Base-by-base conservation (phyloP, 2,888 invertebrate genomes). In the Melinaea menophilus region DNA sequence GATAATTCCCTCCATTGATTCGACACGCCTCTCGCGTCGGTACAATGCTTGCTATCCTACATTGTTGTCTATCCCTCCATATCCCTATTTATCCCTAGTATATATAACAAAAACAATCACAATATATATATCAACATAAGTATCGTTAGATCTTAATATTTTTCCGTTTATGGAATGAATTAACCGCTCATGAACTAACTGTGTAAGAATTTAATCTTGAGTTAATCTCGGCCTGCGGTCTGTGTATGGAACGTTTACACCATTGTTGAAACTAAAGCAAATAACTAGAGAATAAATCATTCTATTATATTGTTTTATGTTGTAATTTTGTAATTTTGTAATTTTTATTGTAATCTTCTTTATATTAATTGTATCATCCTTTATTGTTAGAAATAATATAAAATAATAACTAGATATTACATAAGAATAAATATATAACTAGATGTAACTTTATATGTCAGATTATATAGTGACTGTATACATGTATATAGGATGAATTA, bases 1-100 rank as follows among this genome's bases (percentile, higher is more conserved):
- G 88, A 90, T 90, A 90, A 90, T 89, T 87, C 90, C 88, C 89
- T 90, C 90, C 90, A 90, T 90, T 90, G 90, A 90, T 90, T 90
- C 90, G 90, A 88, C 89, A 90, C 90, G 90, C 90, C 90, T 90
- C 88, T 87, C 88, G 84, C 81, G 87, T 86, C 86, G 90, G 84
- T 90, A 90, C 90, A 90, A 89, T 89, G 87, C 82, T 83, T 88
- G 86, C 89, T 88, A 86, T 84, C 85, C 86, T 81, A 81, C 82
- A 90, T 90, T 84, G 86, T 86, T 86, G 86, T 85, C 86, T 86
- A 80, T 84, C 82, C 75, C 83, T 81, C 81, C 82, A 79, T 79
- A 75, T 79, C 78, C 80, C 88, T 88, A 86, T 88, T 87, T 90
- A 88, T 88, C 80, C 79, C 78, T 67, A 59, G 73, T 73, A 71